A percentile compares a stretch with the other conserved stretches of the same genome.
Conservation (phyloP, 2,888 invertebrate species). For the Amphipoea lucens region DNA sequence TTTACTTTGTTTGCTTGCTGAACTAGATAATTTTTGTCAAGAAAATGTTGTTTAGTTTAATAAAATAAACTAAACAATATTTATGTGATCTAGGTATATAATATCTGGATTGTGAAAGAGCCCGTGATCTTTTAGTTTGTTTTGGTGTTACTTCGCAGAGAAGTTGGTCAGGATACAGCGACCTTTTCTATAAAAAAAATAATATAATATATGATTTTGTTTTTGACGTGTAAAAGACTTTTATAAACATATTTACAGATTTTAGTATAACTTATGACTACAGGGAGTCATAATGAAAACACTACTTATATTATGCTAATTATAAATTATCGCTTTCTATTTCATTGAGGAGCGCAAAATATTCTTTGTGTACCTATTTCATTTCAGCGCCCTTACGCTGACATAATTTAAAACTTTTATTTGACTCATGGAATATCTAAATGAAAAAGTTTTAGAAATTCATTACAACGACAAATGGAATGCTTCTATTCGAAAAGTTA, state of each 20-base stretch:
- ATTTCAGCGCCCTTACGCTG: background rate
- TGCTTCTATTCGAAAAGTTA: slow-evolving; percentile 35
- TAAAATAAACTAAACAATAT: too few species aligned
- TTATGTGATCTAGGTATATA: background rate
- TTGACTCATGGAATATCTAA: slow-evolving; percentile 13
- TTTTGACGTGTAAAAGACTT: too few species aligned
- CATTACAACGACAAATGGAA: slow-evolving; percentile 6
- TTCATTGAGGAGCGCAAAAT: background rate
- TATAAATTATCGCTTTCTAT: background rate
- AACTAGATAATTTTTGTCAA: background rate
- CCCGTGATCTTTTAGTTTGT: background rate
- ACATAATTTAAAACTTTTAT: slow-evolving; percentile 18
- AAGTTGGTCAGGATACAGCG: too few species aligned
- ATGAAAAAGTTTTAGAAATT: slow-evolving; percentile 36
- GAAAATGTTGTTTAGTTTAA: background rate
- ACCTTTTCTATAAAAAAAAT: too few species aligned
- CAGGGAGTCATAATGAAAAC: too few species aligned
- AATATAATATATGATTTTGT: background rate
- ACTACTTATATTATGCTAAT: too few species aligned
- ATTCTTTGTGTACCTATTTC: background rate
- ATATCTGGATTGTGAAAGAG: background rate
- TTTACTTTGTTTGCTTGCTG: background rate
- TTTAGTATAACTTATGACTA: background rate
- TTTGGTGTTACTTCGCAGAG: background rate
- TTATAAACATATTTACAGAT: background rate